Evolutionary conservation across 2,797 vertebrate genomes (phyloP).

Genomic region (Ceryle rudis): DNA sequence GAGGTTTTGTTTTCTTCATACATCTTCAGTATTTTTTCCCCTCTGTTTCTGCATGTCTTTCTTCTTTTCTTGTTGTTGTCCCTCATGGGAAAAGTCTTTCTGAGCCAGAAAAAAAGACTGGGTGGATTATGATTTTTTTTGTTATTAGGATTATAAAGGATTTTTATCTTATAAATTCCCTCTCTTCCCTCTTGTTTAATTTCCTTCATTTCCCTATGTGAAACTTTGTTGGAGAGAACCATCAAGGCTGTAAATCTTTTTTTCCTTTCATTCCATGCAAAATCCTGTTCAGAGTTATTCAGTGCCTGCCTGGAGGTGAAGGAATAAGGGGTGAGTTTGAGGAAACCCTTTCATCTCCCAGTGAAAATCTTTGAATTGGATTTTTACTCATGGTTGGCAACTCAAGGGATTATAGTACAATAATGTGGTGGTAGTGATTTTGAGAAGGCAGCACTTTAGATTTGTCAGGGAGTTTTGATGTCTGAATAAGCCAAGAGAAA

Average conservation of each 20-base stretch:
- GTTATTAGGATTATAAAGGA: constrained; percentile 3
- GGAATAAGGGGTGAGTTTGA: neutral
- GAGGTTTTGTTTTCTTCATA: neutral
- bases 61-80: neutral
- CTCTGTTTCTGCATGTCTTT: neutral
- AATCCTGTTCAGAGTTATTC: constrained; percentile 31
- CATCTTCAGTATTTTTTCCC: neutral
- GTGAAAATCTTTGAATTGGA: constrained; percentile 2
- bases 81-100: neutral
- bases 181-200: neutral
- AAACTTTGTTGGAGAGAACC: neutral
- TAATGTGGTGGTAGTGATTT: neutral
- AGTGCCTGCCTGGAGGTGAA: constrained; percentile 14
- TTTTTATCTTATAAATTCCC: neutral
- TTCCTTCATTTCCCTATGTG: neutral
- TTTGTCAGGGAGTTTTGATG: neutral
- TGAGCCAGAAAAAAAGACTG: neutral
- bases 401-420: neutral
- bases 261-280: constrained; percentile 19
- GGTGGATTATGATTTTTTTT: constrained; percentile 28
- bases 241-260: neutral
- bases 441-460: neutral
- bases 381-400: neutral
- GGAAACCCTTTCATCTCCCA: constrained; percentile 22
- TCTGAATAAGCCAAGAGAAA: neutral